Percentiles rank a stretch among this genome's conserved stretches.
Conservation (phyloP, 2,797 vertebrate genomes). For the Hydrocynus forskahlii region DNA sequence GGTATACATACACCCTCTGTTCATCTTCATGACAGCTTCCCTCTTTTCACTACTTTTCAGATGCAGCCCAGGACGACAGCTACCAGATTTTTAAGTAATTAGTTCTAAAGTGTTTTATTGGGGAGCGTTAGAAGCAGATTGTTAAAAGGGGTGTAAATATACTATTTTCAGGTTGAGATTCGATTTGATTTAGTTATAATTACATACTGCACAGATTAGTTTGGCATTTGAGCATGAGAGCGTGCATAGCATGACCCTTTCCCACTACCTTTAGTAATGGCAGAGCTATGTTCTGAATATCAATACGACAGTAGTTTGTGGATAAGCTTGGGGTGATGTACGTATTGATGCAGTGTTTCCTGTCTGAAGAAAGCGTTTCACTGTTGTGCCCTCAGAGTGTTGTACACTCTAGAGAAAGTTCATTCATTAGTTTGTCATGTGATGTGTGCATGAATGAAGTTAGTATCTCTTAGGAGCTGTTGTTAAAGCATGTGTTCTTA, state of each 20-base stretch:
- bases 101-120: background rate
- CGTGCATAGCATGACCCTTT: background rate
- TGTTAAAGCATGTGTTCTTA: too few relatives aligned
- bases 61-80: background rate
- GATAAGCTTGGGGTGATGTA: too few relatives aligned
- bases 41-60: background rate
- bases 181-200: background rate
- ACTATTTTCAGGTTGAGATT: background rate
- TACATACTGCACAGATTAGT: background rate
- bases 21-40: background rate
- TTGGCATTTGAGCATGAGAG: background rate
- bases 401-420: too few relatives aligned
- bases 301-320: too few relatives aligned
- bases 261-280: background rate
- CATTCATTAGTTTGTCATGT: too few relatives aligned
- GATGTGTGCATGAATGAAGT: too few relatives aligned
- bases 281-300: too few relatives aligned
- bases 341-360: too few relatives aligned
- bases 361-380: too few relatives aligned
- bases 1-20: slow-evolving; percentile 6
- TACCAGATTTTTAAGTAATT: background rate
- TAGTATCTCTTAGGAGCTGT: too few relatives aligned
- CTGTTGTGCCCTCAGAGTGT: too few relatives aligned
- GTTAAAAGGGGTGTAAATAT: too few relatives aligned
- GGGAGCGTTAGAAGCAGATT: background rate